Percentiles rank a stretch among this genome's conserved stretches.
Conservation (phyloP, 2,113 vertebrate genomes). For the Mola mola region DNA sequence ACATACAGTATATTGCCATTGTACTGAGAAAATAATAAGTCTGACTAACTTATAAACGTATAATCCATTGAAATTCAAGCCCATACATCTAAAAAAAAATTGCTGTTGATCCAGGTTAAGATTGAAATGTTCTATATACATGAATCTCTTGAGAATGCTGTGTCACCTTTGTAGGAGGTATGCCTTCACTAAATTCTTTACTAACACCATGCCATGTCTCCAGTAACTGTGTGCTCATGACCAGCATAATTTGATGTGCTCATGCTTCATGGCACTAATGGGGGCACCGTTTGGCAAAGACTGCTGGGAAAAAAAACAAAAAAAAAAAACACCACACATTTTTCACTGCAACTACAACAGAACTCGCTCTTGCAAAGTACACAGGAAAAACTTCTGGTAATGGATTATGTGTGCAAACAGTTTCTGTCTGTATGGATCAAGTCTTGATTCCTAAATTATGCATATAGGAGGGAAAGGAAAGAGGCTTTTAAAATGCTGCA, state of each 20-base stretch:
- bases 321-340: constrained; percentile 37
- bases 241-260: constrained; percentile 63
- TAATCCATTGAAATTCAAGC: no score
- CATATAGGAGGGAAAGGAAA: constrained; percentile 76
- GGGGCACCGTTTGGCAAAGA: constrained; percentile 58
- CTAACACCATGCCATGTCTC: no score
- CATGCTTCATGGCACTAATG: constrained; percentile 62
- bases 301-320: constrained; percentile 19
- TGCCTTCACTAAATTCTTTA: constrained; percentile 2
- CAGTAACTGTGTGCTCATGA: constrained; percentile 49
- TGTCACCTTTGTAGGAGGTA: background rate
- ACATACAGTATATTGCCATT: no score
- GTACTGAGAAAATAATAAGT: no score
- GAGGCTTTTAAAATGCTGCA: constrained; percentile 80
- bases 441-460: constrained; percentile 82
- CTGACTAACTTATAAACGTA: no score
- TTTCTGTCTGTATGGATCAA: constrained; percentile 64
- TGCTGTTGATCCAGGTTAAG: no score
- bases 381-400: constrained; percentile 74
- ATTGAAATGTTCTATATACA: background rate
- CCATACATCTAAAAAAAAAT: no score
- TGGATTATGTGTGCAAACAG: constrained; percentile 79
- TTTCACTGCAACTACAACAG: constrained; percentile 50
- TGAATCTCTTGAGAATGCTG: background rate
- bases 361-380: constrained; percentile 52